Evolutionary conservation across 35 echinoderm and acorn worm species (phyloP).

Genomic region (Diadema setosum): DNA sequence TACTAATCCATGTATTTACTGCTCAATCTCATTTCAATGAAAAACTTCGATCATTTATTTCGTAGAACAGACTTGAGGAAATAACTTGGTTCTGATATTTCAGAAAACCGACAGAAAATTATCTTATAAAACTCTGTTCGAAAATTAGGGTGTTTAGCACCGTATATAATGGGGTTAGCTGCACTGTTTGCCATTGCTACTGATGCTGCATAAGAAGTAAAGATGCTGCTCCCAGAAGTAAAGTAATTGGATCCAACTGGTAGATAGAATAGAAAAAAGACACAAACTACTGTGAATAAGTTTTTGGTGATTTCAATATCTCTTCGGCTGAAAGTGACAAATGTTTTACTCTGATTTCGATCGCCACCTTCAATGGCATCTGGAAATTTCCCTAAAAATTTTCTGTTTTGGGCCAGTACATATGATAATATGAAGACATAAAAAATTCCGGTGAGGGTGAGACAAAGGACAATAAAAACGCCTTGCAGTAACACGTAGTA

Average conservation of each 20-base stretch:
- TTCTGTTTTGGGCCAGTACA: background rate
- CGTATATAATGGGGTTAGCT: slow-evolving; percentile 69
- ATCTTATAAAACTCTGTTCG: slow-evolving; percentile 36
- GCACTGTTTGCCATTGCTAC: slow-evolving; percentile 2
- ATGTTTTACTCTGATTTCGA: background rate
- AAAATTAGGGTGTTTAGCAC: slow-evolving; percentile 64
- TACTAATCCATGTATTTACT: too few relatives aligned
- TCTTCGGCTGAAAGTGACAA: background rate
- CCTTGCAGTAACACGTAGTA: background rate
- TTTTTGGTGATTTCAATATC: slow-evolving; percentile 43
- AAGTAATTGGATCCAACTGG: background rate
- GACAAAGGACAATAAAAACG: background rate
- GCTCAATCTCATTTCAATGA: too few relatives aligned
- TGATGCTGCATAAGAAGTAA: background rate
- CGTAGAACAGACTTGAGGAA: too few relatives aligned
- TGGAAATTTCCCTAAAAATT: background rate
- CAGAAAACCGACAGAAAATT: slow-evolving; percentile 15
- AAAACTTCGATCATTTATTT: too few relatives aligned
- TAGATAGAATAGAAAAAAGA: background rate
- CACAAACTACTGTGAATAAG: slow-evolving; percentile 29
- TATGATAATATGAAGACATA: background rate
- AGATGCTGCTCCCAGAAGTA: background rate
- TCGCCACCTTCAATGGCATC: background rate
- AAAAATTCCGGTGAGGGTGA: background rate
- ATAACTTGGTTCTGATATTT: too few relatives aligned